Evolutionary conservation across 92 coral and sea anemone genomes (phyloP), one percentile per base, ranked within the genome.

Genomic region (Palythoa heliodiscus): DNA sequence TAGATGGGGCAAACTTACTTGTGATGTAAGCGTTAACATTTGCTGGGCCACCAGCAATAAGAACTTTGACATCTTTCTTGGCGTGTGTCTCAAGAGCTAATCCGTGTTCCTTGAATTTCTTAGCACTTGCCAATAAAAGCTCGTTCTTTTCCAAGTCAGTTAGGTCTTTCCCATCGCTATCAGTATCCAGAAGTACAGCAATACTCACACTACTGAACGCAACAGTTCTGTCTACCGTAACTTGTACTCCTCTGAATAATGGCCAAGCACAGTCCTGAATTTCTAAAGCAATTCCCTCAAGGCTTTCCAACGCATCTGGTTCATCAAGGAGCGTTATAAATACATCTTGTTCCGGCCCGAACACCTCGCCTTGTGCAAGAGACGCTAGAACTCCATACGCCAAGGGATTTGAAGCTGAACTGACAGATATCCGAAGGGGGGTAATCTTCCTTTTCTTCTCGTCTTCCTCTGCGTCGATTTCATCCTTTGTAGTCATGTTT

Each of bases 261-360:
- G 96, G 92, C 99, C 98, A 94, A 4, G 98, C 94, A 63, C 97
- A 92, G 82, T 96, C 99, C 70, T 89, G 91, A 7, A 96, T 89
- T 85, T 96, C 99, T 93, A 88, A 93, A 4, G 95, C 91, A 1
- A 92, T 88, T 9, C 95, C 99, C 88, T 92, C 40, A 55, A 96
- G 88, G 7, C 61, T 87, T 17, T 93, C 91, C 73, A 89, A 86
- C 52, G 78, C 82, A 25, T 94, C 98, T 16, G 93, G 86, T 64
- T 76, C 85, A 90, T 94, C 98, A 23, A 94, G 90, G 47, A 96
- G 87, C 37, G 85, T 90, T 24, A 94, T 89, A 60, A 89, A 86
- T 2, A 96, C 78, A 66, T 94, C 99, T 71, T 94, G 97, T 11
- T 91, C 93, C 58, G 82, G 61, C 17, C 97, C 98, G 66, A 96